Percentiles rank a stretch among this genome's conserved stretches.
These are phyloP conservation scores for Rhegmatorhina hoffmannsi DNA, from an alignment of 2,113 vertebrate genomes.

Conservation along the genomic window DNA sequence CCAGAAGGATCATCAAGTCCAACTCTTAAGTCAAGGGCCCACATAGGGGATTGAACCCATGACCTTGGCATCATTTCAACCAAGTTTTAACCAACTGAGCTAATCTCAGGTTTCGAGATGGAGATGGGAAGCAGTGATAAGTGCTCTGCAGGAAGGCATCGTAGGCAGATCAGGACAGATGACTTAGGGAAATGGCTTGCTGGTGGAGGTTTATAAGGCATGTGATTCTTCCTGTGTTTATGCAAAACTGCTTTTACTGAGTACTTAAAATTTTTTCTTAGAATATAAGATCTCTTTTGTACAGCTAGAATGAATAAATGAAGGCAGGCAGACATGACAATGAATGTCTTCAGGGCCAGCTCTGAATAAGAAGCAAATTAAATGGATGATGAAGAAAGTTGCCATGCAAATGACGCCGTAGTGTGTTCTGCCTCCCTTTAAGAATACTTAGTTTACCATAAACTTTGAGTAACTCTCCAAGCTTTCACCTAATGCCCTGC, in stretches of 20 bases:
- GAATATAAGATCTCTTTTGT: background rate
- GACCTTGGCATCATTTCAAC: too few relatives aligned
- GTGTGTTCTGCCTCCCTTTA: background rate
- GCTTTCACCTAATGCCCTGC: background rate
- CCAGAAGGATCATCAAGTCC: too few relatives aligned
- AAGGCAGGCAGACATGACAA: background rate
- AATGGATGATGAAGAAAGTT: background rate
- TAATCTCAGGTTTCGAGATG: too few relatives aligned
- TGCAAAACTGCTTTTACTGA: background rate
- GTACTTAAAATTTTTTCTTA: background rate
- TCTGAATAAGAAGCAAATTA: background rate
- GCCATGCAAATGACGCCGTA: background rate
- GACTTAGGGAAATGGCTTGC: background rate
- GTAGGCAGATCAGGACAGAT: background rate
- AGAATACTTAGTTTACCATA: background rate
- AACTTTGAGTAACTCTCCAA: background rate
- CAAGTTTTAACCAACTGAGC: too few relatives aligned
- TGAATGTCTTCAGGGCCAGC: background rate
- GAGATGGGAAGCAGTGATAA: background rate
- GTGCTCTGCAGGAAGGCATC: background rate
- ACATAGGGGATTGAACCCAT: too few relatives aligned
- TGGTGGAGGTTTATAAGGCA: background rate
- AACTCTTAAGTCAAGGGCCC: too few relatives aligned
- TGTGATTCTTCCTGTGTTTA: background rate
- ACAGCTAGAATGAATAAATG: background rate